These are phyloP conservation scores for Rhizoglyphus robini DNA, from an alignment of 1,140 invertebrate genomes.

Conservation along the genomic window DNA sequence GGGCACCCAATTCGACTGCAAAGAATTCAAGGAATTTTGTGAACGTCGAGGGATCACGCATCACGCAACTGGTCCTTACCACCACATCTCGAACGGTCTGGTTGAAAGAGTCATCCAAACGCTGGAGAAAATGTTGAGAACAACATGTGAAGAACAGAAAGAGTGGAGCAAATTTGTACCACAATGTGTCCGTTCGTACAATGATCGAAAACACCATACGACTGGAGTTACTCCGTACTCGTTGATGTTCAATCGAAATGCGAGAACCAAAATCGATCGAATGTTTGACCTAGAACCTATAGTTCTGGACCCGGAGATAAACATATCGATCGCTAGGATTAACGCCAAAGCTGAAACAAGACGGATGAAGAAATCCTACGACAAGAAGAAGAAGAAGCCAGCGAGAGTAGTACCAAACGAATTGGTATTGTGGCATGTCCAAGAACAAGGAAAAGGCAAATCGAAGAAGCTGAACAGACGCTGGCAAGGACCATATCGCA, in stretches of 20 bases:
- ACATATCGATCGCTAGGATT: too few relatives aligned
- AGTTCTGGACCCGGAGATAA: too few relatives aligned
- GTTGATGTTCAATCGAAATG: background rate
- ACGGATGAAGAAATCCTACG: too few relatives aligned
- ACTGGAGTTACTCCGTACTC: background rate
- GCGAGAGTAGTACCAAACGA: too few relatives aligned
- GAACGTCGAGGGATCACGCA: background rate
- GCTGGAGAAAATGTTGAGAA: constrained; percentile 14
- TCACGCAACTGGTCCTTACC: background rate
- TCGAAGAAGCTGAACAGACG: too few relatives aligned
- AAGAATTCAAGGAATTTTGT: background rate
- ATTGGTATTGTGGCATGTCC: too few relatives aligned
- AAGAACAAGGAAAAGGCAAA: too few relatives aligned
- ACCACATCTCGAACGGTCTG: constrained; percentile 15
- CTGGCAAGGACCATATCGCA: too few relatives aligned
- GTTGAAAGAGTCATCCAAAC: constrained; percentile 7
- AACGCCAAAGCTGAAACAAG: too few relatives aligned
- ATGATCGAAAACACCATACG: background rate
- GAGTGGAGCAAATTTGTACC: constrained; percentile 22
- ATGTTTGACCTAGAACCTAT: too few relatives aligned
- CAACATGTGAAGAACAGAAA: background rate
- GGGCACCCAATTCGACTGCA: background rate
- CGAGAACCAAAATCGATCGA: background rate
- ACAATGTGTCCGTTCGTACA: constrained; percentile 44
- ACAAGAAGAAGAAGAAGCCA: too few relatives aligned